Base-by-base conservation (phyloP, 1,140 invertebrate genomes). In the Diachasmimorpha longicaudata region DNA sequence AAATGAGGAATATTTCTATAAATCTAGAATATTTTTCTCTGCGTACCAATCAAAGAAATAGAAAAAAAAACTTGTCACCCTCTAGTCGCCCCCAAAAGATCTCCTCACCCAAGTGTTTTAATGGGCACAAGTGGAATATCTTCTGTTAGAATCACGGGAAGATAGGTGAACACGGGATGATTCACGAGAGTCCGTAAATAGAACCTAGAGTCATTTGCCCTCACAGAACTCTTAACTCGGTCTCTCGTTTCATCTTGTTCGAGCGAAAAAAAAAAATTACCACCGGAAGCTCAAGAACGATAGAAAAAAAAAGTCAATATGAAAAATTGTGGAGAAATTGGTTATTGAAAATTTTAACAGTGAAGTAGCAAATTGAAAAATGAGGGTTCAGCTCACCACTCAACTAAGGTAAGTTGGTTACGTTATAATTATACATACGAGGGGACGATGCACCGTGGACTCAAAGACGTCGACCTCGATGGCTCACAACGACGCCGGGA, bases 101-200 rank as follows among this genome's bases (percentile, higher is more conserved):
- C 25, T 21, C 23, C 37, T 58, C 55, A 46, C 19, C 44, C 48
- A 48, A 70, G 74, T 68, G 68, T 74, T 67, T 39, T 23, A 67
- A 36, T 68, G 66, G 23, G 16, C 19, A 52, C 74, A 69, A 69
- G 55, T 55, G 71, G 69, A 52, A 63, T 63, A 63, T 31, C 6
- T 25, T 19, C 19, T 63, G 19, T 71, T 46, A 66, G 70, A 76
- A 76, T 76, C 74, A 55, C 70, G 36, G 52, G 68, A 66, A 76
- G 84, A 85, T 86, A 86, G 82, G 82, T 82, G 82, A 83, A 79
- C 79, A 76, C 81, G 81, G 9, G 82, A 85, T 89, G 86, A 89
- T 88, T 89, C 87, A 87, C 84, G 83, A 84, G 81, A 79, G 79
- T 52, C 84, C 86, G 83, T 82, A 85, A 89, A 89, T 89, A 89